phyloP scores from a whole-genome alignment of 1,140 invertebrate genomes.

The Apolygus lucorum region DNA sequence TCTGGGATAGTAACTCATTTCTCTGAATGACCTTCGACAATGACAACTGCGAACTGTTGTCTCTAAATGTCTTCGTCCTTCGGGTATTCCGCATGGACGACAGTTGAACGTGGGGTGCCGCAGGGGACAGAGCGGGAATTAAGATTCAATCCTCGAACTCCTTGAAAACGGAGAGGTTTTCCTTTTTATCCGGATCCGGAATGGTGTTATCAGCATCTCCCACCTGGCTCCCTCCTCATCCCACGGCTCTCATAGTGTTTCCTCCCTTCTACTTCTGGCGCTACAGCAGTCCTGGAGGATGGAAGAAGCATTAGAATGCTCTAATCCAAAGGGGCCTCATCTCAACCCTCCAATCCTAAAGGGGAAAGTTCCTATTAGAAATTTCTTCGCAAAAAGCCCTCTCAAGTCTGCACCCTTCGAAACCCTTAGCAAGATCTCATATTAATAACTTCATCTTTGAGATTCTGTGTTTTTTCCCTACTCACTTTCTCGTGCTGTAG shows the following conservation, averaged over 20 bases:
- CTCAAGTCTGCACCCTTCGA: not conserved
- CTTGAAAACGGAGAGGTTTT: not conserved
- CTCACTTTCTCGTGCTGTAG: no score
- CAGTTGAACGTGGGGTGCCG: no score
- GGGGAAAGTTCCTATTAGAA: not conserved
- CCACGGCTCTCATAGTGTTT: not conserved
- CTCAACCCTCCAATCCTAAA: not conserved
- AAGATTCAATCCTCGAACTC: slow-evolving; percentile 1
- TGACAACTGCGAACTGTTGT: no score
- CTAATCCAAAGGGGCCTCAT: not conserved
- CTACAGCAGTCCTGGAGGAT: not conserved
- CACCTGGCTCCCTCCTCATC: not conserved
- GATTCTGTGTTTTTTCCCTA: no score
- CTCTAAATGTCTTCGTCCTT: no score
- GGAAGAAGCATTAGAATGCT: not conserved
- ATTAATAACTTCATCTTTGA: not conserved
- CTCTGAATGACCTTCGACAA: no score
- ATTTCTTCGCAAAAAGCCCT: not conserved
- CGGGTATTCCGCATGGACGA: no score
- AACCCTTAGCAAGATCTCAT: not conserved
- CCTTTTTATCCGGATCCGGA: not conserved
- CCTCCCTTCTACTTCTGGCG: not conserved
- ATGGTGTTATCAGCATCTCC: not conserved
- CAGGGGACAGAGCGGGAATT: not conserved
- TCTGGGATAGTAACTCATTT: no score